Evolutionary conservation across 2,113 vertebrate species (phyloP), one percentile per base, ranked within the genome.

Genomic region (Cyphomyrus plagiostoma): DNA sequence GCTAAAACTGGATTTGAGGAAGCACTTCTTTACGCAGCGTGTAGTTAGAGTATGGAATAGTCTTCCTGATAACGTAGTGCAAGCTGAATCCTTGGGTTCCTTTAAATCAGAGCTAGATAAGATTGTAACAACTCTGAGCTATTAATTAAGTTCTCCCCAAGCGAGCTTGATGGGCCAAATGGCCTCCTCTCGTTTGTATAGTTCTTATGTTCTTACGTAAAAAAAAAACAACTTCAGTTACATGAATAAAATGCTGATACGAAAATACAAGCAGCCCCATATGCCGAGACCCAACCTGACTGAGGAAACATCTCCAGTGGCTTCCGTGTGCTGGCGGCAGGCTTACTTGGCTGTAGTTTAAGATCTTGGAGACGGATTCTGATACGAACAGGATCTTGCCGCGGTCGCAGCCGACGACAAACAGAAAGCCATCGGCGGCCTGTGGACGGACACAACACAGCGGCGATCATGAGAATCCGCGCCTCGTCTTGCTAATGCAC

Each of bases 381-480:
- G 98, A 99, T 92, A 98, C 97, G 93, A 99, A 99, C 53, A 99
- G 94, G 92, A 99, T 98, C 95, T 99, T 99, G 30, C 97, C 98
- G 92, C 98, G 97, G 92, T 99, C 98, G 92, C 98, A 99, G 92
- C 97, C 98, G 90, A 99, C 98, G 89, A 99, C 97, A 92, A 99
- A 97, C 90, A 99, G 96, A 95, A 99, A 99, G 91, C 98, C 98
- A 90, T 99, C 98, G 70, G 97, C 97, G 92, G 97, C 97, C 98
- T 99, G 95, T 92, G 91, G 88, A 1, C 85, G 0, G 74, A 88
- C 92, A 4, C 90, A 5, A 90, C 6, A 88, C 3, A 19, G 11
- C 3, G 17, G 42, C 62, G 11, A 13, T 70, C 80, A 82, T 82
- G 39, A 39, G 17, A 6, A 52, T 30, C 62, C 9, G 62, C 62